A percentile compares a stretch with the other conserved stretches of the same genome.
Evolutionary conservation across 2,797 vertebrate genomes (phyloP).

Genomic region (Alectoris magna): DNA sequence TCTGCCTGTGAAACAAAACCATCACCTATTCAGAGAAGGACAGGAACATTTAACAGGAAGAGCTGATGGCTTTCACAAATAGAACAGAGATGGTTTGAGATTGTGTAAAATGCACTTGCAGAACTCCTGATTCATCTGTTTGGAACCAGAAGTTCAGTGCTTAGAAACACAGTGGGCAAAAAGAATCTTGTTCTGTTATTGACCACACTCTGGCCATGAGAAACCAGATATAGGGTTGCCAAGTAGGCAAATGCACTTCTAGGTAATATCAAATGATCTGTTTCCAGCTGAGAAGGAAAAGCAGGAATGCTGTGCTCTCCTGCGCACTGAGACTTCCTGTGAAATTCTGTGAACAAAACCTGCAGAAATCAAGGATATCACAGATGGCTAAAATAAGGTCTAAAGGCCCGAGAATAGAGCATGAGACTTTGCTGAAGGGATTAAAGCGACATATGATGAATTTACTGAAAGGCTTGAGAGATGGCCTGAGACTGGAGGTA

Average conservation of each 20-base stretch:
- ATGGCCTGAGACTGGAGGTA: constrained; percentile 65
- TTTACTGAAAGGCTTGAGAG: constrained; percentile 62
- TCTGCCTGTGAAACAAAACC: neutral
- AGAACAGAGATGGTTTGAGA: neutral
- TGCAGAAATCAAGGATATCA: constrained; percentile 54
- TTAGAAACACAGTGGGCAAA: neutral
- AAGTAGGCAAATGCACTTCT: constrained; percentile 43
- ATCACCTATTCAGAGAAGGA: neutral
- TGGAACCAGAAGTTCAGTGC: neutral
- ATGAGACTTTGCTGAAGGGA: constrained; percentile 59
- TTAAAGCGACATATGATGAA: constrained; percentile 67
- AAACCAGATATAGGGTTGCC: constrained; percentile 9
- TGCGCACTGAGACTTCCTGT: constrained; percentile 64
- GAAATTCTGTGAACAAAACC: constrained; percentile 61
- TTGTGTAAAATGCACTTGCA: neutral
- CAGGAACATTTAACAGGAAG: neutral
- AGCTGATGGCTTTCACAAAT: neutral
- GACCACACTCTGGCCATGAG: constrained; percentile 13
- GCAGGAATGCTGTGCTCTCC: constrained; percentile 54
- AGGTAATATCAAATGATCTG: constrained; percentile 43
- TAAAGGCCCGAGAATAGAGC: constrained; percentile 51
- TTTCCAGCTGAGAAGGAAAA: constrained; percentile 50
- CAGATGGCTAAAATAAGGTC: constrained; percentile 56
- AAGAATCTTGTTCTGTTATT: neutral
- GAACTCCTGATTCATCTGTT: neutral